Evolutionary conservation across 2,888 invertebrate species (phyloP).

Genomic region (Bugulina stolonifera): DNA sequence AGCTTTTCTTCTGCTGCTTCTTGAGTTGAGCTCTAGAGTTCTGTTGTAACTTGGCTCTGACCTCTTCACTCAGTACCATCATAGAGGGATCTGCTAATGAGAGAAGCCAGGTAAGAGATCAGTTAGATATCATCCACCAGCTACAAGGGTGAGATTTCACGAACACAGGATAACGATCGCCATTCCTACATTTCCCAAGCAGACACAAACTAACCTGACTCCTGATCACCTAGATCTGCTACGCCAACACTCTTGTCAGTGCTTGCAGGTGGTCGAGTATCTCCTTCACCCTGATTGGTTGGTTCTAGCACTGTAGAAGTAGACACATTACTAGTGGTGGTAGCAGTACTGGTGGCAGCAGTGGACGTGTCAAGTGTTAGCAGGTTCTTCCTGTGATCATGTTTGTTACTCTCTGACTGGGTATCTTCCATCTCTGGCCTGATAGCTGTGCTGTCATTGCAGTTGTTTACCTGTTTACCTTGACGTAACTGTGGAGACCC

Average conservation of each 20-base stretch:
- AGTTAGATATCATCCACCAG: background rate
- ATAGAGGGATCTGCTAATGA: background rate
- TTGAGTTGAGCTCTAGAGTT: slow-evolving; percentile 23
- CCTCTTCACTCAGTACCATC: slow-evolving; percentile 2
- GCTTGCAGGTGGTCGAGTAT: no score
- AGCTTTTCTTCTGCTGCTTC: slow-evolving; percentile 18
- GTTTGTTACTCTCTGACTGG: background rate
- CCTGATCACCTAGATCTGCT: background rate
- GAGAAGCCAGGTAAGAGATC: no score
- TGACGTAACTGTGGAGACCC: background rate
- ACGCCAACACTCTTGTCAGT: no score
- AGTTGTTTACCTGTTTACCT: background rate
- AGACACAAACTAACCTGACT: background rate
- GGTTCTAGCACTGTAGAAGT: background rate
- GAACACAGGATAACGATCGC: no score
- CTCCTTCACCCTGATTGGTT: no score
- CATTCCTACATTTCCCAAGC: no score
- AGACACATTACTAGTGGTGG: background rate
- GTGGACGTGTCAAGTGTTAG: background rate
- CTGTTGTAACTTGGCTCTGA: slow-evolving; percentile 22
- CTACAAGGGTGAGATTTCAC: no score
- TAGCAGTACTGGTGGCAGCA: background rate
- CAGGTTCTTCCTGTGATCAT: slow-evolving; percentile 8
- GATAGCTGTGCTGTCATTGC: background rate
- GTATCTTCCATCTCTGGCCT: background rate